A percentile compares a stretch with the other conserved stretches of the same genome.
phyloP scores from a whole-genome alignment of 2,113 vertebrate species.

The Lethenteron camtschaticum region DNA sequence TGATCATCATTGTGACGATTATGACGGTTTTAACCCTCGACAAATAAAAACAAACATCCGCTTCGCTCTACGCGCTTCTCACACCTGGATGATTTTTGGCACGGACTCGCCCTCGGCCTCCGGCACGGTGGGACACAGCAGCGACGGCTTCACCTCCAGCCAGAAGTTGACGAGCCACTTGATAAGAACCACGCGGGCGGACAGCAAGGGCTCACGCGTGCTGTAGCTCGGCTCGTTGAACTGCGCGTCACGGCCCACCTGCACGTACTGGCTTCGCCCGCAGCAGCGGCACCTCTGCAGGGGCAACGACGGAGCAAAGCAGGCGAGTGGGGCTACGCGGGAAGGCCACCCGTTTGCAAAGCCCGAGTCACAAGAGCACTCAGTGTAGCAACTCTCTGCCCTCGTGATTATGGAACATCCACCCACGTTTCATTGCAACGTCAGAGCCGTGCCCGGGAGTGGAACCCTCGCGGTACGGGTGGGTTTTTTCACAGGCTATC shows the following conservation, averaged over 20 bases:
- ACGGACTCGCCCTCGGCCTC: slow-evolving; percentile 64
- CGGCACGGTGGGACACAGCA: neutral
- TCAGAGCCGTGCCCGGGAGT: too few relatives aligned
- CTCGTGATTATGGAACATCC: too few relatives aligned
- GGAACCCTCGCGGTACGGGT: too few relatives aligned
- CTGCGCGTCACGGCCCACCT: slow-evolving; percentile 70
- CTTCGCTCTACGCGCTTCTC: neutral
- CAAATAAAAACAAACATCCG: too few relatives aligned
- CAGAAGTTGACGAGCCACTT: slow-evolving; percentile 98
- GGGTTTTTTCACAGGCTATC: too few relatives aligned
- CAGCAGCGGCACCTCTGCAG: slow-evolving; percentile 61
- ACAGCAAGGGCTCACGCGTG: slow-evolving; percentile 90
- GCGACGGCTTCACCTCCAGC: slow-evolving; percentile 57
- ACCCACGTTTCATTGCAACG: too few relatives aligned
- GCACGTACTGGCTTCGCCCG: slow-evolving; percentile 81
- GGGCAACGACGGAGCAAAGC: neutral
- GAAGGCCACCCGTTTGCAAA: too few relatives aligned
- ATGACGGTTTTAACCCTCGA: too few relatives aligned
- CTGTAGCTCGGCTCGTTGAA: slow-evolving; percentile 64
- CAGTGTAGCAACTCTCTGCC: too few relatives aligned
- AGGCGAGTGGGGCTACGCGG: too few relatives aligned
- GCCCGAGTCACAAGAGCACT: too few relatives aligned
- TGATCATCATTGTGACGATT: too few relatives aligned
- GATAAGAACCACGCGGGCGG: slow-evolving; percentile 85
- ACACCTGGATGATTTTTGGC: slow-evolving; percentile 97